Evolutionary conservation across 2,888 invertebrate genomes (phyloP), one percentile per base, ranked within the genome.

Genomic region (Spialia ferax): DNA sequence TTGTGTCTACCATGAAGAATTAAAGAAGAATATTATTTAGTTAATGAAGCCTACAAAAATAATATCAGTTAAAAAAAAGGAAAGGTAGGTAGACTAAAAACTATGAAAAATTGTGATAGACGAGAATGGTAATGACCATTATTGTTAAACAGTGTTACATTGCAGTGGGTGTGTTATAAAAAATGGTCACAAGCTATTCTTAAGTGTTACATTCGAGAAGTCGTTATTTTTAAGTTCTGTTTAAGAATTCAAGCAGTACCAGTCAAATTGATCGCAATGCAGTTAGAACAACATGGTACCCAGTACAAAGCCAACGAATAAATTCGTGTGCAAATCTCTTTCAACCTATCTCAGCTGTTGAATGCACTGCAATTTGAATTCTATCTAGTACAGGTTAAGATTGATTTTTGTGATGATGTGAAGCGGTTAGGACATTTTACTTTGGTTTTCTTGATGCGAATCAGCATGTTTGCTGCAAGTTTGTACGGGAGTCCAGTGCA

Each of bases 401-500:
- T 55, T 22, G 73, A 57, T 76, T 75, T 83, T 0, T 15, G 3
- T 52, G 63, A 45, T 45, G 18, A 18, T 1, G 18, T n/a, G 11
- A 55, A 65, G 67, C 55, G 38, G 73, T 70, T 77, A 76, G 70
- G 77, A 70, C 76, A 73, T 82, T 85, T 79, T 71, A 57, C 72
- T 69, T 64, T 68, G 63, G 11, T 68, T 71, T 69, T 79, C 78
- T 82, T 85, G 90, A 93, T 91, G 89, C 79, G 85, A 91, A 93
- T 92, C 91, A 87, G 85, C 83, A 85, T 91, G 89, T 91, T 88
- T 82, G 80, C 84, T 83, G 85, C 86, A 81, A 85, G 82, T 82
- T 80, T 82, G 87, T 92, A 92, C 93, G 85, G 93, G 91, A 93
- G 93, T 93, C 92, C 82, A 87, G 86, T 86, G 82, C 85, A 85